phyloP scores from a whole-genome alignment of 2,888 invertebrate species.

The Branchinecta sandiegonensis region DNA sequence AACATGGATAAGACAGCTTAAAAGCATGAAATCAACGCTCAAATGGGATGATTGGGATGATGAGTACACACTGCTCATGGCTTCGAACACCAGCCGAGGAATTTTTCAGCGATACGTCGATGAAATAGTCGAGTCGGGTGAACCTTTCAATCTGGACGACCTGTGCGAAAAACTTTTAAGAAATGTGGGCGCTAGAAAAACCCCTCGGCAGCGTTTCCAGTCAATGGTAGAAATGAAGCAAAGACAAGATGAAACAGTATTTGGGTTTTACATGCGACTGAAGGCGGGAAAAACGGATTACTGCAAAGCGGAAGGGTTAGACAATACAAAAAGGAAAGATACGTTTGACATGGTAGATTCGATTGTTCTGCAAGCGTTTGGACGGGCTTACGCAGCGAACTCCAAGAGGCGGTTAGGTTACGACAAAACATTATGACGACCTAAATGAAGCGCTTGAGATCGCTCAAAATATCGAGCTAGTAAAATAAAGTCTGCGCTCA shows the following conservation, averaged over 20 bases:
- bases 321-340: too few relatives aligned
- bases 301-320: constrained; percentile 11
- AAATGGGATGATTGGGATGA: constrained; percentile 3
- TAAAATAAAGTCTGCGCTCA: not conserved
- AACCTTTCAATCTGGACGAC: not conserved
- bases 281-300: too few relatives aligned
- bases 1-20: constrained; percentile 10
- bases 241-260: not conserved
- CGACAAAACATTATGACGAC: constrained; percentile 1
- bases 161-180: constrained; percentile 5
- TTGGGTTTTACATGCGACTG: too few relatives aligned
- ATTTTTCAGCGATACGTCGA: not conserved
- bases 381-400: not conserved
- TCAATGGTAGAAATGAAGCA: constrained; percentile 7
- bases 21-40: not conserved
- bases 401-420: not conserved
- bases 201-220: constrained; percentile 9
- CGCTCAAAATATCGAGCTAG: constrained; percentile 3
- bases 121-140: constrained; percentile 1
- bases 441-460: constrained; percentile 7
- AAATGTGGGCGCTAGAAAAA: constrained; percentile 7
- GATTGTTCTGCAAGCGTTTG: constrained; percentile 6
- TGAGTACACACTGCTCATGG: constrained; percentile 4
- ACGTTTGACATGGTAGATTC: too few relatives aligned
- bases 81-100: not conserved